These are phyloP conservation scores for Dicrurus megarhynchus DNA, from an alignment of 2,113 vertebrate species.

Conservation along the genomic window DNA sequence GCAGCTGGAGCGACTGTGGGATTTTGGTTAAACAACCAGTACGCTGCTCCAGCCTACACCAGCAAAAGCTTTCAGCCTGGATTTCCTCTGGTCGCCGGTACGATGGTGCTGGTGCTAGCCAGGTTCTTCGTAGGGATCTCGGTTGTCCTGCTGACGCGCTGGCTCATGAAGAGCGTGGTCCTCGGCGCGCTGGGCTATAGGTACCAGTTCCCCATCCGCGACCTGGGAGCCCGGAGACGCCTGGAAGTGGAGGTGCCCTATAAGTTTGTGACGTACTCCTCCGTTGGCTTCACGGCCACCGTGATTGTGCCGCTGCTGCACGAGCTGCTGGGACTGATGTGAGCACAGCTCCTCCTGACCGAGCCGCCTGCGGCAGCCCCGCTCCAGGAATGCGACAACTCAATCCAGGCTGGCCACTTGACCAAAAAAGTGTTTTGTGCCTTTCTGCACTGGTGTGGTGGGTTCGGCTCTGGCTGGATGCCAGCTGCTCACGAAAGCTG, in stretches of 20 bases:
- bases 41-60: conserved; percentile 11
- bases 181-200: conserved; percentile 73
- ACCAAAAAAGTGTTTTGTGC: not conserved
- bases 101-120: not conserved
- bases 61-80: not conserved
- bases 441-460: not conserved
- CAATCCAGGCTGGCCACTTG: not conserved
- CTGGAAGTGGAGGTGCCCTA: conserved; percentile 91
- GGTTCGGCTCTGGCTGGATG: not conserved
- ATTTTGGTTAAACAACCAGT: conserved; percentile 85
- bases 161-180: conserved; percentile 69
- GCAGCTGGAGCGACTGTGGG: conserved; percentile 83
- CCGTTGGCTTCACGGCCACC: conserved; percentile 81
- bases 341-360: not conserved
- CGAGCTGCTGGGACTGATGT: conserved; percentile 77
- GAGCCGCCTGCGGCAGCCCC: accelerated
- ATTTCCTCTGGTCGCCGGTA: conserved; percentile 49
- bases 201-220: conserved; percentile 70
- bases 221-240: conserved; percentile 73
- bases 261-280: conserved; percentile 87
- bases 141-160: conserved; percentile 77
- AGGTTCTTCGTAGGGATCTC: conserved; percentile 77
- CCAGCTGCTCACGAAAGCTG: not conserved
- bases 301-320: conserved; percentile 82
- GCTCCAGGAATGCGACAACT: accelerated